Base-by-base conservation (phyloP, 2,113 vertebrate species). In the Physeter macrocephalus region DNA sequence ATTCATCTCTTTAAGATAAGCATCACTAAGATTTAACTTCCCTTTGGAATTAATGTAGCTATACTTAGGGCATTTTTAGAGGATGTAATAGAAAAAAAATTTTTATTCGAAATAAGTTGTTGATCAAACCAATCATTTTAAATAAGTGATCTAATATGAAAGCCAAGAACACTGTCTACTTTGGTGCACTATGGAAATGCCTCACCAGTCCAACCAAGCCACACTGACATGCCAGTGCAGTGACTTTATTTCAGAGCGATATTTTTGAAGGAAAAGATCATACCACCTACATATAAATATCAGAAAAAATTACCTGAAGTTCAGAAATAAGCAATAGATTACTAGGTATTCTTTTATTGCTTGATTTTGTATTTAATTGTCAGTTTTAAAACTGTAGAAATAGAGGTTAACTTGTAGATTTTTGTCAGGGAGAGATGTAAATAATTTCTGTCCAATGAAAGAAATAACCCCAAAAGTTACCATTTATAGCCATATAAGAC, bases 381-480 rank as follows among this genome's bases (percentile, higher is more conserved):
- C 6, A 74, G 34, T 67, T 96, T 23, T 83, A 67, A 0, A 59
- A 49, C 8, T 67, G 13, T 61, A 87, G 59, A 11, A 54, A 95
- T 0, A 59, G 8, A 92, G 25, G 2, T 90, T 88, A 67, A 78
- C 7, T 31, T 2, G 12, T 27, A 92, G 20, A 93, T 88, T 89
- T 90, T 88, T 84, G 10, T 83, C 39, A 84, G 12, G 23, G 67
- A 82, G 57, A 90, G 18, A 34, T 14, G 1, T 11, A 78, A 88
- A 87, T 85, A 43, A 84, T 69, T 80, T 71, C 34, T 81, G 8
- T 92, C 21, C 43, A 74, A 10, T 43, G 43, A 23, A 95, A 78
- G 25, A 82, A 9, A 90, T 54, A 72, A 96, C 2, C 6, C 3
- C 1, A 11, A 54, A 80, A 84, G 6, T 83, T 83, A 52, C 4